These are phyloP conservation scores for Matsumurasca onukii DNA, from an alignment of 1,140 invertebrate species.

Conservation along the genomic window DNA sequence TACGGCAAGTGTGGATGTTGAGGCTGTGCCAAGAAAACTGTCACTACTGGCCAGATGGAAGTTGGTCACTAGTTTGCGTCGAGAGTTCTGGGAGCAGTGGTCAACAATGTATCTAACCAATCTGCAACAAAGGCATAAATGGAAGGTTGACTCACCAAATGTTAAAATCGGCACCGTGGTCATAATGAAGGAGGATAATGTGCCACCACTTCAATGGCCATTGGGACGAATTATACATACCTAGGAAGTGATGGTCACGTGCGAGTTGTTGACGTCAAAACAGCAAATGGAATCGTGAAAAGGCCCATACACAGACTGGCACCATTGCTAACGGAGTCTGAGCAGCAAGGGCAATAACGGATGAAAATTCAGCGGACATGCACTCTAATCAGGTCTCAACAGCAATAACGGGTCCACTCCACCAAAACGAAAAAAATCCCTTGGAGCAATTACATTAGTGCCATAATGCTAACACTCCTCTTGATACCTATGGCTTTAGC, in stretches of 20 bases:
- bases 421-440: no score
- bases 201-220: slow-evolving; percentile 39
- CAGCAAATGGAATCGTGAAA: neutral
- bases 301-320: neutral
- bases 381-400: no score
- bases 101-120: slow-evolving; percentile 37
- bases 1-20: neutral
- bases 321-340: no score
- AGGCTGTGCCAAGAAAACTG: neutral
- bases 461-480: no score
- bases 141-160: slow-evolving; percentile 33
- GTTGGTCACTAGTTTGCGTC: neutral
- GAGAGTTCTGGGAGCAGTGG: slow-evolving; percentile 44
- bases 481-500: no score
- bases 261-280: neutral
- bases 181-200: slow-evolving; percentile 45
- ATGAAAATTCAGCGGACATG: no score
- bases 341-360: no score
- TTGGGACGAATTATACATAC: slow-evolving; percentile 32
- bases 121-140: slow-evolving; percentile 44
- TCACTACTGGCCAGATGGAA: neutral
- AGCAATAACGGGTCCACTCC: no score
- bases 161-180: slow-evolving; percentile 45
- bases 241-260: slow-evolving; percentile 4
- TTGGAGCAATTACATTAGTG: no score